These are phyloP conservation scores for Sebastes schlegelii DNA, from an alignment of 2,113 vertebrate species.

Conservation along the genomic window DNA sequence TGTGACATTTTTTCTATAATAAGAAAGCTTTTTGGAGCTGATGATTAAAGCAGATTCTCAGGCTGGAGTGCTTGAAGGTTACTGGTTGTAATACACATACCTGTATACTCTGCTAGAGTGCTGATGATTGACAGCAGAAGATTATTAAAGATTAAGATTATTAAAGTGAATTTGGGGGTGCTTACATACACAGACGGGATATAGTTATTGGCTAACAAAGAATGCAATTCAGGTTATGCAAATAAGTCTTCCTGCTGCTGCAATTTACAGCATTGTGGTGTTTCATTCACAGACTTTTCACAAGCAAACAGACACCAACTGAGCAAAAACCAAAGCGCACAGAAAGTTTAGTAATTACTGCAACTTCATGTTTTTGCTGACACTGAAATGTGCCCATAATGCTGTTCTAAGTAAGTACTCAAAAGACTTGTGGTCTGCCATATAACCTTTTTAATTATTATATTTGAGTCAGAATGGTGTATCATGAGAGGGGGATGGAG, in stretches of 20 bases:
- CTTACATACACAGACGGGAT: not conserved
- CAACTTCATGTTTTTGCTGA: not conserved
- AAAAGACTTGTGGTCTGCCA: not conserved
- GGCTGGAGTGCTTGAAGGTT: constrained; percentile 20
- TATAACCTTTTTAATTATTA: not conserved
- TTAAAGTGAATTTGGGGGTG: not conserved
- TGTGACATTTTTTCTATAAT: constrained; percentile 18
- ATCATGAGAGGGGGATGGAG: not conserved
- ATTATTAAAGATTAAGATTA: constrained; percentile 2
- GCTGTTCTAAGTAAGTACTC: not conserved
- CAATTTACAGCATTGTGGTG: not conserved
- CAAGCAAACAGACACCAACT: not conserved
- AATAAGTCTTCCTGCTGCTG: not conserved
- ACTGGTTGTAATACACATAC: constrained; percentile 4
- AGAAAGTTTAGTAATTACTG: constrained; percentile 12
- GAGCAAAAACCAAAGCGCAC: constrained; percentile 4
- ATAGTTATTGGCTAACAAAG: not conserved
- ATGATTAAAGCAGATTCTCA: constrained; percentile 18
- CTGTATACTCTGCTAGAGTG: not conserved
- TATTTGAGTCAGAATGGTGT: not conserved
- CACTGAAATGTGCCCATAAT: constrained; percentile 9
- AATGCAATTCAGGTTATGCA: not conserved
- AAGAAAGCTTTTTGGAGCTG: not conserved
- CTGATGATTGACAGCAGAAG: constrained; percentile 18
- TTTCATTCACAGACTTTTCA: not conserved